Conservation (phyloP, 2,113 vertebrate species). For the Saguinus imperator region DNA sequence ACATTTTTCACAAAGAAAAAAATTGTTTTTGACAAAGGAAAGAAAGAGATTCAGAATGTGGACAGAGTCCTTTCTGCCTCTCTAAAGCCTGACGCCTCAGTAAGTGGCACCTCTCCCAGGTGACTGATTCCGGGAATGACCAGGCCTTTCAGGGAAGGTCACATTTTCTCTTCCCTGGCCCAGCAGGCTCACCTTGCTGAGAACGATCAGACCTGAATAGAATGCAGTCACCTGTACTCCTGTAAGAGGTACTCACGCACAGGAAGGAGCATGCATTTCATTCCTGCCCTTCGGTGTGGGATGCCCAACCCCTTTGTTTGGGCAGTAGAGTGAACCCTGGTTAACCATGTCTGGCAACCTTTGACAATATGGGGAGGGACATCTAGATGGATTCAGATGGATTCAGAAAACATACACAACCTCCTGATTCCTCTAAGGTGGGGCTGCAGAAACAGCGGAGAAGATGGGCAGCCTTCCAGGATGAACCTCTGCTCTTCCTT, state of each 20-base stretch:
- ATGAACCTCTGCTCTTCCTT: too few species aligned
- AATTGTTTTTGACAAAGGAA: background rate
- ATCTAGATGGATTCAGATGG: background rate
- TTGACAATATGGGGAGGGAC: background rate
- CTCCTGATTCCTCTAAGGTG: background rate
- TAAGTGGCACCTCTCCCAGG: background rate
- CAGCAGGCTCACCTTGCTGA: background rate
- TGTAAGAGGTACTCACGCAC: background rate
- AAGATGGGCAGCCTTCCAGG: background rate
- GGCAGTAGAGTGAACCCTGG: background rate
- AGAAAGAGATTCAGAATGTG: background rate
- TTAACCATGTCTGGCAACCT: background rate
- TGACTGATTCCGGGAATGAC: background rate
- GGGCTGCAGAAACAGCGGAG: background rate
- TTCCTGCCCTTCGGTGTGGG: background rate
- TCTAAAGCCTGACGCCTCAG: background rate
- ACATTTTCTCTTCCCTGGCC: background rate
- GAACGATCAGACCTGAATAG: background rate
- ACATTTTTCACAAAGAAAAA: background rate
- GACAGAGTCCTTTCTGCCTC: background rate
- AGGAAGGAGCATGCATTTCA: background rate
- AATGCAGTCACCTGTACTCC: background rate
- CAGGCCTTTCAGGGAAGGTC: background rate
- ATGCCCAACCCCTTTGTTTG: background rate
- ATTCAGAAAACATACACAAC: background rate